Base-by-base conservation (phyloP, 2,888 invertebrate genomes). In the Spilosoma lubricipeda region DNA sequence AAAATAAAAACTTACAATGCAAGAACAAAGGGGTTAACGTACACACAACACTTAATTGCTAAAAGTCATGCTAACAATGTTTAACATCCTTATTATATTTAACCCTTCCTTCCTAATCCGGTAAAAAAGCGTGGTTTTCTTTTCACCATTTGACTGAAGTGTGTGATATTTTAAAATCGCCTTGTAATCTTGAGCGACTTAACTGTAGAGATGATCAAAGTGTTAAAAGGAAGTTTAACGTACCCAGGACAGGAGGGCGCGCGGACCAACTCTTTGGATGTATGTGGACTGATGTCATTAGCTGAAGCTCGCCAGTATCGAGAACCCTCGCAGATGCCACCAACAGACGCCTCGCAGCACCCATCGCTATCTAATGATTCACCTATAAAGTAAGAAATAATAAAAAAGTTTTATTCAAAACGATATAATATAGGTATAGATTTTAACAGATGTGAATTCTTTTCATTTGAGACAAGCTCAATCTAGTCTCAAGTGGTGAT, bases 191-290 rank as follows among this genome's bases (percentile, higher is more conserved):
- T 42, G 13, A 42, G 11, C n/a, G 3, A 23, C 9, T 18, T 20
- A 66, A 42, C 9, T 39, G 39, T 42, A 39, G 13, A 45, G 45
- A 18, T 68, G 0, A 33, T 48, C 20, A 64, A 23, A 15, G 27
- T 63, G 20, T n/a, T 66, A 59, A 72, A 67, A 8, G 70, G 2
- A 52, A 70, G 7, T 8, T 36, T 15, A n/a, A n/a, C 65, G 33
- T 64, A 75, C 94, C 93, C 93, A 18, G 92, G 90, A 78, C 93
- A 93, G 9, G 93, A 91, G 0, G 94, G 90, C 9, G 91, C 89
- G 45, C 90, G 86, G 27, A 85, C 86, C 0, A 93, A 82, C 36
- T 91, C 90, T 71, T 85, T 87, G 45, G 87, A 87, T 63, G 82
- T 80, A 27, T 87, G 86, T 0, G 90, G 89, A 79, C 90, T 91